Evolutionary conservation across 2,797 vertebrate genomes (phyloP).

Genomic region (Trachops cirrhosus): DNA sequence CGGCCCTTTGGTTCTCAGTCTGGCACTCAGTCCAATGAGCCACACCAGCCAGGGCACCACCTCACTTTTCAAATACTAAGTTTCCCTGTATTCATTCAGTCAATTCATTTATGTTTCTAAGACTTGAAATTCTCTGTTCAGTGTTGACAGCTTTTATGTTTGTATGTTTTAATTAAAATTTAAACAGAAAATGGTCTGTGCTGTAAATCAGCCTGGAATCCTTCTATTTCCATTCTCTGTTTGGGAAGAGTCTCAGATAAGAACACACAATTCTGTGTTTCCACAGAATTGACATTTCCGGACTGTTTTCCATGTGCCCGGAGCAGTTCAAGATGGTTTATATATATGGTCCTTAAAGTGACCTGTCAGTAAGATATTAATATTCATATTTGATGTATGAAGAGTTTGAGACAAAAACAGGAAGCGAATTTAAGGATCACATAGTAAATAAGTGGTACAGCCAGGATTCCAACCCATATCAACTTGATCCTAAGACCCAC

Average conservation of each 20-base stretch:
- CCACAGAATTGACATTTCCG: slow-evolving; percentile 25
- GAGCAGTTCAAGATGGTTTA: neutral
- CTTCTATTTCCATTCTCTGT: slow-evolving; percentile 32
- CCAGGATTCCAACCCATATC: neutral
- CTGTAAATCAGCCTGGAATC: neutral
- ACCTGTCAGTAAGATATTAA: neutral
- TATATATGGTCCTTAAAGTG: slow-evolving; percentile 17
- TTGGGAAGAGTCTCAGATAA: neutral
- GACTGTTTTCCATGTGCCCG: slow-evolving; percentile 34
- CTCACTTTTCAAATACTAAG: slow-evolving; percentile 34
- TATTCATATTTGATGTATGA: slow-evolving; percentile 19
- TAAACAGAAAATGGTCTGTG: neutral
- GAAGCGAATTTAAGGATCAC: neutral
- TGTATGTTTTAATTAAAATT: slow-evolving; percentile 37
- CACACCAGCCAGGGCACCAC: neutral
- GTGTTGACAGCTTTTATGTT: slow-evolving; percentile 12
- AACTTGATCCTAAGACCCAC: neutral
- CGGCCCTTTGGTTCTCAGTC: too few relatives aligned
- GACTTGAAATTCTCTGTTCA: slow-evolving; percentile 43
- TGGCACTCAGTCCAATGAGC: too few relatives aligned
- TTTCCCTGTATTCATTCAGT: slow-evolving; percentile 3
- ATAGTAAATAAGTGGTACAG: slow-evolving; percentile 32
- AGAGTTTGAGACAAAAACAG: slow-evolving; percentile 18
- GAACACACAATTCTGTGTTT: neutral
- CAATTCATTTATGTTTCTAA: neutral